Conservation (phyloP, 2,113 vertebrate genomes). For the Hemiscyllium ocellatum region DNA sequence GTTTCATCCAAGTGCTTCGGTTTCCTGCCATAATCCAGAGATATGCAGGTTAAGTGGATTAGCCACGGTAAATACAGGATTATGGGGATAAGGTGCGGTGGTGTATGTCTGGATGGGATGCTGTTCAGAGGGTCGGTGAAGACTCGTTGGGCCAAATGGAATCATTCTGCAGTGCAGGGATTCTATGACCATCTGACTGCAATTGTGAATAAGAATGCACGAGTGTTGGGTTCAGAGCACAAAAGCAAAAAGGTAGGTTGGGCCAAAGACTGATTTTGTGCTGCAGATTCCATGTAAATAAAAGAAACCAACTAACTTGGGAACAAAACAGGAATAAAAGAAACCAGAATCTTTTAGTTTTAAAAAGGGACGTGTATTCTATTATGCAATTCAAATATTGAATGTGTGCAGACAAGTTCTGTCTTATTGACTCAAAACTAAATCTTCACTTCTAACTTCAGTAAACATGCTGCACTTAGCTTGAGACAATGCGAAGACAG, state of each 20-base stretch:
- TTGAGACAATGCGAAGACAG: not conserved
- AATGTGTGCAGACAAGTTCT: no score
- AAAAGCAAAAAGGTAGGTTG: not conserved
- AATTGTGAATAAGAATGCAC: not conserved
- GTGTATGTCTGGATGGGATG: no score
- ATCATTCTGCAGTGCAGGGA: no score
- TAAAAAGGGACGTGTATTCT: not conserved
- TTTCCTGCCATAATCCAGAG: no score
- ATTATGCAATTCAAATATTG: not conserved
- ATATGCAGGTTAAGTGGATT: no score
- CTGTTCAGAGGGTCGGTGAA: no score
- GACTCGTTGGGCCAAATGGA: no score
- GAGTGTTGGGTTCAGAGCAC: not conserved
- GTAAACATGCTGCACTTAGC: not conserved
- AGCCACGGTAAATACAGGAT: no score
- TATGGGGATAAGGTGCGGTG: no score
- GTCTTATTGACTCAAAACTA: not conserved
- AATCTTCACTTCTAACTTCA: not conserved
- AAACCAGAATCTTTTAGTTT: not conserved
- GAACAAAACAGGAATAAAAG: not conserved
- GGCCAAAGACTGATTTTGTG: not conserved
- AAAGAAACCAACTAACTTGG: not conserved
- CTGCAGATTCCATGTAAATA: not conserved
- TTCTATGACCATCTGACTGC: not conserved
- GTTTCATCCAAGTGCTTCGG: no score